phyloP scores from a whole-genome alignment of 2,113 vertebrate genomes.

The Oncorhynchus gorbuscha region DNA sequence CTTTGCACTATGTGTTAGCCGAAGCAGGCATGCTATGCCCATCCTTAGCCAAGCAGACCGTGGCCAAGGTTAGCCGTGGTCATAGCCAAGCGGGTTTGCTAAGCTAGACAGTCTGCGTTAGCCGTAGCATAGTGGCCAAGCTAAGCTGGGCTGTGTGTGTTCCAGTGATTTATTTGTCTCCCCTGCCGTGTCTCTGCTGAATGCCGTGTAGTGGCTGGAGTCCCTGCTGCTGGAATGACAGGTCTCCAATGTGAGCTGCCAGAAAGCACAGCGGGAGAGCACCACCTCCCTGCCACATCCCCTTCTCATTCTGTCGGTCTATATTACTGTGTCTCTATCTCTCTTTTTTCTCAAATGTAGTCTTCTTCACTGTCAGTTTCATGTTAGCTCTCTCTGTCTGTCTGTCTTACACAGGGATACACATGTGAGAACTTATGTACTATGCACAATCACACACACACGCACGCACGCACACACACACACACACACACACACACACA shows the following conservation, averaged over 20 bases:
- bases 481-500: background rate
- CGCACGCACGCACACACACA: no score
- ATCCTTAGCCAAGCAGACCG: no score
- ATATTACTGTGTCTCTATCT: background rate
- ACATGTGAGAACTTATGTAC: background rate
- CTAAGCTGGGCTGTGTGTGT: slow-evolving; percentile 54
- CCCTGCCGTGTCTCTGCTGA: slow-evolving; percentile 62
- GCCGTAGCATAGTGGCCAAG: background rate
- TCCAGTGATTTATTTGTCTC: slow-evolving; percentile 84
- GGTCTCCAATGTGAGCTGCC: slow-evolving; percentile 69
- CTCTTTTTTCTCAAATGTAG: background rate
- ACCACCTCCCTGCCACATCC: slow-evolving; percentile 63
- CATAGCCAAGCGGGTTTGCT: background rate
- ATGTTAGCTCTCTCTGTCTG: background rate
- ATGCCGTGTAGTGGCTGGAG: slow-evolving; percentile 76
- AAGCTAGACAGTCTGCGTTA: background rate
- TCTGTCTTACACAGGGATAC: background rate
- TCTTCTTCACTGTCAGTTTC: background rate
- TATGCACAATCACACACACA: no score
- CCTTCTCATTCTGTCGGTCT: background rate
- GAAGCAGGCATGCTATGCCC: no score
- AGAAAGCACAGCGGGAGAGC: slow-evolving; percentile 68
- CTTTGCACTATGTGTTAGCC: no score
- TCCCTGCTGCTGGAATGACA: slow-evolving; percentile 78
- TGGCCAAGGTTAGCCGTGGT: no score